Conservation (phyloP, 2,113 vertebrate species). For the Halcyon malimbica region DNA sequence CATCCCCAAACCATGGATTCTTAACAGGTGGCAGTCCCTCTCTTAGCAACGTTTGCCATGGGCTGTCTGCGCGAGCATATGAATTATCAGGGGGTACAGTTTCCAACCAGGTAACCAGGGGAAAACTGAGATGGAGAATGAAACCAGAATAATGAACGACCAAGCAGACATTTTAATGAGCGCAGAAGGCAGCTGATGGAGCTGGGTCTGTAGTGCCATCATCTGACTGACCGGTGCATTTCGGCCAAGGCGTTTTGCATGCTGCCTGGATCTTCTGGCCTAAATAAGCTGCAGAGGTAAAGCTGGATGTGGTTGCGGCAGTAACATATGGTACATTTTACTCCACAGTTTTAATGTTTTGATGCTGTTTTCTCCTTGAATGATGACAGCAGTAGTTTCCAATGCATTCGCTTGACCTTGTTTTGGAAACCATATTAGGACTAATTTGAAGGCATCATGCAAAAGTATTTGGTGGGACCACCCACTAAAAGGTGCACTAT, state of each 20-base stretch:
- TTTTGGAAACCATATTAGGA: slow-evolving; percentile 33
- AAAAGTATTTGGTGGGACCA: slow-evolving; percentile 3
- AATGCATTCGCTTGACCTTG: slow-evolving; percentile 7
- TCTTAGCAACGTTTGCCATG: slow-evolving; percentile 87
- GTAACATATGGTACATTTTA: slow-evolving; percentile 49
- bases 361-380: slow-evolving; percentile 32
- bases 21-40: slow-evolving; percentile 83
- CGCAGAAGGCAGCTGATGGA: neutral
- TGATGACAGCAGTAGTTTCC: slow-evolving; percentile 35
- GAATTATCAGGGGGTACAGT: slow-evolving; percentile 82
- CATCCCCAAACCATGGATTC: slow-evolving; percentile 78
- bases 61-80: slow-evolving; percentile 68
- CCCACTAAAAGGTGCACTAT: neutral
- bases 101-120: slow-evolving; percentile 83
- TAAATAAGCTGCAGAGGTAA: neutral
- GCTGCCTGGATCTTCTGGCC: neutral
- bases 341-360: slow-evolving; percentile 41
- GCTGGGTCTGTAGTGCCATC: slow-evolving; percentile 66
- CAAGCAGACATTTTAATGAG: slow-evolving; percentile 62
- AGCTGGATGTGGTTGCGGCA: neutral
- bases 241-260: rapidly evolving
- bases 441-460: neutral
- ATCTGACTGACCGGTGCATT: slow-evolving; percentile 27
- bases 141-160: slow-evolving; percentile 69
- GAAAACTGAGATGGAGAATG: slow-evolving; percentile 74